phyloP scores from a whole-genome alignment of 2,888 invertebrate species.

The Aphodius sticticus region DNA sequence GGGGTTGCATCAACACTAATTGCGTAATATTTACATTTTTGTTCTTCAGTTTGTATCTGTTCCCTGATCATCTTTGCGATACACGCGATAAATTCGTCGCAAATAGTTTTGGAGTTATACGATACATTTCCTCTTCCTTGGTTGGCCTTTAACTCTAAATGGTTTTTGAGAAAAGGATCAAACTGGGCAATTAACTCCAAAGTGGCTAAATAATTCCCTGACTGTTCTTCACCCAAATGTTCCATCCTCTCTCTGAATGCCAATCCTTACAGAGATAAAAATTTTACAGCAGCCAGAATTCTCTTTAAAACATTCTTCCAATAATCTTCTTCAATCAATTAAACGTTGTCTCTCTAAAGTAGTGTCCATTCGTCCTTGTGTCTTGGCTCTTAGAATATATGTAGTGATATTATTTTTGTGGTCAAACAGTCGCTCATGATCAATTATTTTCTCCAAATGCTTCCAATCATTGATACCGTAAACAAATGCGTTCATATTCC shows the following conservation, averaged over 20 bases:
- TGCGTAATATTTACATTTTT: slow-evolving; percentile 29
- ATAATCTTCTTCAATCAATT: slow-evolving; percentile 7
- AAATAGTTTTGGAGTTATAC: neutral
- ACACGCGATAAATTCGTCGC: slow-evolving; percentile 9
- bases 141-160: neutral
- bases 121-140: slow-evolving; percentile 11
- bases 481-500: neutral
- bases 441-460: neutral
- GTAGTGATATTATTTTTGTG: slow-evolving; percentile 1
- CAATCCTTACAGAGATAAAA: neutral
- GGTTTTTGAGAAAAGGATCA: slow-evolving; percentile 4
- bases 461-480: slow-evolving; percentile 10
- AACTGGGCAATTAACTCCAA: neutral
- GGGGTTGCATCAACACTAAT: slow-evolving; percentile 21
- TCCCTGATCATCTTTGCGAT: neutral
- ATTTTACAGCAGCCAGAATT: neutral
- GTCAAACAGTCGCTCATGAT: neutral
- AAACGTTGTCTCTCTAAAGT: slow-evolving; percentile 4
- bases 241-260: neutral
- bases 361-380: neutral
- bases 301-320: slow-evolving; percentile 4
- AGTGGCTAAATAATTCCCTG: neutral
- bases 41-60: neutral
- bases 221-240: neutral
- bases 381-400: slow-evolving; percentile 5